Evolutionary conservation across 2,113 vertebrate species (phyloP), one percentile per base, ranked within the genome.

Genomic region (Corythornis vintsioides): DNA sequence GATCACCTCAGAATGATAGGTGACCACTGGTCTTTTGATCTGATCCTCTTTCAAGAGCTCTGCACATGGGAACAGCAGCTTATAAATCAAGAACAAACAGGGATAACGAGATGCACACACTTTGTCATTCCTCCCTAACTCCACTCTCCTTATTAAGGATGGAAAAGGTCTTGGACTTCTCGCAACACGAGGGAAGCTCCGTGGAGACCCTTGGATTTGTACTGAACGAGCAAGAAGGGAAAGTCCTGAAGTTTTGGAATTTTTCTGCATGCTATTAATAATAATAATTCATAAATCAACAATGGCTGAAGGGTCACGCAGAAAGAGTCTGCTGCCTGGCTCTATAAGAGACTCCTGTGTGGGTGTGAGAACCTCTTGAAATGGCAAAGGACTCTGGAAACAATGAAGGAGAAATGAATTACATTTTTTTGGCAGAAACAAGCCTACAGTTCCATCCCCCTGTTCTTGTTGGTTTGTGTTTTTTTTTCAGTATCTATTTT

Each of bases 341-440:
- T 84, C 9, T 78, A 69, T 31, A 31, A 91, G 87, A 88, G 71
- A 57, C 89, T 93, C 79, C 89, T 85, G 92, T 91, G 94, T 92
- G 87, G 93, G 93, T 93, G 96, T 96, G 93, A 89, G 95, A 96
- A 92, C 69, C 65, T 88, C 94, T 88, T 74, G 74, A 89, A 94
- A 95, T 92, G 95, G 96, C 95, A 93, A 83, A 90, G 66, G 66
- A 52, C 72, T 81, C 83, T 96, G 96, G 96, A 95, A 96, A 96
- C 89, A 93, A 90, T 83, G 94, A 96, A 95, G 89, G 40, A 95
- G 95, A 89, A 92, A 75, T 65, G 52, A 90, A 87, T 88, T 87
- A 69, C 74, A 85, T 87, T 93, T 86, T 66, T 80, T 89, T 95
- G 91, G 92, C 94, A 92, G 90, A 93, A 90, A 74, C 24, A 70